Percentiles rank a stretch among this genome's conserved stretches.
Evolutionary conservation across 2,113 vertebrate species (phyloP).

Genomic region (Polypterus bichir): DNA sequence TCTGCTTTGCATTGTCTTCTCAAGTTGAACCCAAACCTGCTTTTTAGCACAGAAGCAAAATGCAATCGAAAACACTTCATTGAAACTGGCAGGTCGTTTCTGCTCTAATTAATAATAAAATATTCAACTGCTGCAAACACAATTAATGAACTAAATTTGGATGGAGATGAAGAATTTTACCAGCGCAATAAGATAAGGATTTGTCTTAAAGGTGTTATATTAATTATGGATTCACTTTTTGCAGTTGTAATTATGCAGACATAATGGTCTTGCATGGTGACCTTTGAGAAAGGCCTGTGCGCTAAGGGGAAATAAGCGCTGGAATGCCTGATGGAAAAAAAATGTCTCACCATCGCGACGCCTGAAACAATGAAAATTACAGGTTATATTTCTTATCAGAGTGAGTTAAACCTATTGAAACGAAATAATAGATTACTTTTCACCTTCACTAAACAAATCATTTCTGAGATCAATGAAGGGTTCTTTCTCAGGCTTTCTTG

Average conservation of each 20-base stretch:
- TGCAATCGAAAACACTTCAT: too few species aligned
- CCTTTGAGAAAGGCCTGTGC: conserved; percentile 29
- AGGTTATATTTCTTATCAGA: too few species aligned
- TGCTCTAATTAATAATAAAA: conserved; percentile 34
- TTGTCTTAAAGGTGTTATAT: conserved; percentile 24
- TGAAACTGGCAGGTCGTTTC: conserved; percentile 17
- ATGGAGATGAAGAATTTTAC: conserved; percentile 31
- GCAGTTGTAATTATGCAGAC: conserved; percentile 32
- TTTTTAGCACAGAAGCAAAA: too few species aligned
- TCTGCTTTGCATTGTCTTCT: too few species aligned
- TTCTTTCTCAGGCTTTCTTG: too few species aligned
- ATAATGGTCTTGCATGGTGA: conserved; percentile 28
- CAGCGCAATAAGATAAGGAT: conserved; percentile 14
- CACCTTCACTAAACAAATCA: not conserved
- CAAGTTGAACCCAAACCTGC: too few species aligned
- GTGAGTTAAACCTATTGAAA: too few species aligned
- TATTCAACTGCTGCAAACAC: conserved; percentile 35
- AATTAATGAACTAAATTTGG: conserved; percentile 29
- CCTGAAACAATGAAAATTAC: too few species aligned
- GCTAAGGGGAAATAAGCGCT: conserved; percentile 28
- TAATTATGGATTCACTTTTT: conserved; percentile 23
- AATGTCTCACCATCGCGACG: not conserved
- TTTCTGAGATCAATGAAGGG: not conserved
- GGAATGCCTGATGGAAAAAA: conserved; percentile 33
- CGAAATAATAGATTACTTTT: not conserved